Base-by-base conservation (phyloP, 1,140 invertebrate genomes). In the Phocides pigmalion region DNA sequence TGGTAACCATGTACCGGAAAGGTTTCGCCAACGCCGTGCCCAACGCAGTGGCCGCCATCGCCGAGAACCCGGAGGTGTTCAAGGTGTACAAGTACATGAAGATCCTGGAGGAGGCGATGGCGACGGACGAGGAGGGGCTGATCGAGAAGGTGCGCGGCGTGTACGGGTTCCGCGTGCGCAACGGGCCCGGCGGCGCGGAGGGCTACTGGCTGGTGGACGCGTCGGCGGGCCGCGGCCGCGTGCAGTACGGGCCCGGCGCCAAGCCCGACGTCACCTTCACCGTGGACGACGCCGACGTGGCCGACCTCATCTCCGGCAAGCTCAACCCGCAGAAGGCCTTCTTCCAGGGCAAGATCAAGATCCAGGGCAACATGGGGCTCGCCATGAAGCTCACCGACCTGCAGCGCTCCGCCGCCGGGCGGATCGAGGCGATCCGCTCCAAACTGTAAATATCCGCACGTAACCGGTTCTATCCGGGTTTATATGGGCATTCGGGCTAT, bases 251-350 rank as follows among this genome's bases (percentile, higher is more conserved):
- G 79, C 95, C 97, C 50, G 95, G 84, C 94, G 96, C 94, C 0
- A 98, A 98, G 91, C 95, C 97, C n/a, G 97, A 98, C 76, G 97
- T 98, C 9, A 98, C 95, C 1, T 97, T 98, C 66, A 96, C 94
- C 1, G 95, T 98, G 67, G 96, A 94, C 75, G 98, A 98, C 81
- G 94, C 94, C 3, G 97, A 99, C 85, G 94, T 99, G 0, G 91
- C 95, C 0, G 96, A 98, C 71, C 93, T 99, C 62, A 95, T 99
- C 74, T 94, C 95, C 1, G 98, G 98, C 12, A 97, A 98, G 90
- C 89, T 99, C 28, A 97, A 98, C 83, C 97, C 98, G 0, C 98
- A 99, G 82, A 98, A 98, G 92, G 98, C 98, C 4, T 99, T 99
- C 89, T 99, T 99, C 94, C 97, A 99, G 92, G 98, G 98, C 14